phyloP scores from a whole-genome alignment of 1,140 invertebrate species.

The Cotesia typhae region DNA sequence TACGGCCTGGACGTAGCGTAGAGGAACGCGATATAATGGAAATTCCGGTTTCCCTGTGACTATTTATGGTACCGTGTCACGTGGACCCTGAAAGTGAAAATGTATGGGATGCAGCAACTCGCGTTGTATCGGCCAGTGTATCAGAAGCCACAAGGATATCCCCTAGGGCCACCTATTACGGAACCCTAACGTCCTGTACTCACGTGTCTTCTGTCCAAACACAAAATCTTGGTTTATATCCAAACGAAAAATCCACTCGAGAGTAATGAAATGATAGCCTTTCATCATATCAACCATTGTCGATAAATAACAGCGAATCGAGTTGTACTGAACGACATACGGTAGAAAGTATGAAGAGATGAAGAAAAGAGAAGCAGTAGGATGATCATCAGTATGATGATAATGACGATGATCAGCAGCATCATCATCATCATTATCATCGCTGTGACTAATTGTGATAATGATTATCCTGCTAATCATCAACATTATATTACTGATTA shows the following conservation, averaged over 20 bases:
- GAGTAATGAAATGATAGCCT: background rate
- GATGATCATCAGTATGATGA: no score
- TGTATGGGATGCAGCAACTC: background rate
- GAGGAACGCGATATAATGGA: constrained; percentile 36
- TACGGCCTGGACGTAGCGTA: constrained; percentile 32
- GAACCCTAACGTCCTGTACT: background rate
- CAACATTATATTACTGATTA: no score
- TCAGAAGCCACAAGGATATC: constrained; percentile 2
- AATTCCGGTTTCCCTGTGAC: constrained; percentile 32
- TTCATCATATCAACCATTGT: no score
- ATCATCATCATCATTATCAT: no score
- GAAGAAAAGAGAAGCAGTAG: no score
- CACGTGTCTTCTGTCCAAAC: constrained; percentile 1
- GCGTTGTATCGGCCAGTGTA: background rate
- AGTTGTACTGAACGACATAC: no score
- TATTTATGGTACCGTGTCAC: constrained; percentile 34
- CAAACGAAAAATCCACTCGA: background rate
- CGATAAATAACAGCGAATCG: no score
- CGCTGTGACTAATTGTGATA: no score
- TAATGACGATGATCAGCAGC: no score
- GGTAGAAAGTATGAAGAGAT: no score
- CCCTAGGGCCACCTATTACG: constrained; percentile 21
- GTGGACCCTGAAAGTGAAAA: background rate
- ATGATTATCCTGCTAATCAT: no score
- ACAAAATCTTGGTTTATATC: background rate